These are phyloP conservation scores for Crotalus tigris DNA, from an alignment of 2,113 vertebrate genomes.

Conservation along the genomic window DNA sequence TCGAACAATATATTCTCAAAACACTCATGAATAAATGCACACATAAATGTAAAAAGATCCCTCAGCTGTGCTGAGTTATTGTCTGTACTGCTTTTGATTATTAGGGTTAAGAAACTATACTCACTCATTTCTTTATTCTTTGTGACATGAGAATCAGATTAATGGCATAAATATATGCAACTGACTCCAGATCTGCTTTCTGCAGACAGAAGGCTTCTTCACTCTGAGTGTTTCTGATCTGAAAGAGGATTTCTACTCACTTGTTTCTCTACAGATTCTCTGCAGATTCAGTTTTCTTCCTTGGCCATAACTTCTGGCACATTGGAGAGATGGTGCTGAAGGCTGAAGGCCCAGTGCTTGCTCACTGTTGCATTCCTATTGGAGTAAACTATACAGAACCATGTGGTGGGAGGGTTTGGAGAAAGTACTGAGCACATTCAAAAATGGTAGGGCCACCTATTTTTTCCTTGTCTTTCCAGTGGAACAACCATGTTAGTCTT, in stretches of 20 bases:
- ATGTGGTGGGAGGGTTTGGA: not conserved
- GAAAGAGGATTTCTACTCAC: not conserved
- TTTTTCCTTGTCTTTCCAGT: not conserved
- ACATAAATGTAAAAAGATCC: not conserved
- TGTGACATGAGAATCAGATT: not conserved
- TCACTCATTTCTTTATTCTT: not conserved
- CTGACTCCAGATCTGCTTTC: not conserved
- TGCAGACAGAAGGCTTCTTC: not conserved
- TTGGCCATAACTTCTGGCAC: not conserved
- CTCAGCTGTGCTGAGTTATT: constrained; percentile 28
- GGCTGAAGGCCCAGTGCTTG: not conserved
- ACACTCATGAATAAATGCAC: constrained; percentile 64
- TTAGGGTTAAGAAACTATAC: not conserved
- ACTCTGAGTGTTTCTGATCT: not conserved
- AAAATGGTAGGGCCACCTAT: not conserved
- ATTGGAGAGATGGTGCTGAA: not conserved
- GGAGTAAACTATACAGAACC: not conserved
- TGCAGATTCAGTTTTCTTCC: not conserved
- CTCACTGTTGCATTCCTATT: not conserved
- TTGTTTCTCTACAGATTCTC: not conserved
- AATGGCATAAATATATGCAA: not conserved
- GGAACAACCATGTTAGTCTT: not conserved
- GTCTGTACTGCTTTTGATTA: not conserved
- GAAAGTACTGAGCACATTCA: not conserved
- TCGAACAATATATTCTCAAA: constrained; percentile 69